These are phyloP conservation scores for Brachionichthys hirsutus DNA, from an alignment of 2,113 vertebrate genomes.

Conservation along the genomic window DNA sequence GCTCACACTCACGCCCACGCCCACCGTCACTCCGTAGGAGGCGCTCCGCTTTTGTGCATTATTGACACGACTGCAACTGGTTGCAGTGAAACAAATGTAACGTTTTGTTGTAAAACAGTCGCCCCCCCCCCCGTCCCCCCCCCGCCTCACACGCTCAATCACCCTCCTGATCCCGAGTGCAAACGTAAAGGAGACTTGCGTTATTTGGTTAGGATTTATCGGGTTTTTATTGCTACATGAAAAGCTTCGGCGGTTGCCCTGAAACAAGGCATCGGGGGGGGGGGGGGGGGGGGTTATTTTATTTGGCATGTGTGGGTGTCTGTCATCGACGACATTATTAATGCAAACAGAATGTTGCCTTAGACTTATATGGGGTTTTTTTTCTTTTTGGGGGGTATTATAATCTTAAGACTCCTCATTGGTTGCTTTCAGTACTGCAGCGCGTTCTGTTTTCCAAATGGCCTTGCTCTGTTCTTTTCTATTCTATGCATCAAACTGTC, in stretches of 20 bases:
- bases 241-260: slow-evolving; percentile 50
- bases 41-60: slow-evolving; percentile 47
- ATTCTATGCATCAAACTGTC: slow-evolving; percentile 78
- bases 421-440: slow-evolving; percentile 61
- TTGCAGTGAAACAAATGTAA: slow-evolving; percentile 57
- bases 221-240: slow-evolving; percentile 37
- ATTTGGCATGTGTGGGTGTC: slow-evolving; percentile 34
- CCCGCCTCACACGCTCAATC: slow-evolving; percentile 5
- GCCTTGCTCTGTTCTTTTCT: slow-evolving; percentile 76
- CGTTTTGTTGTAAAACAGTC: slow-evolving; percentile 39
- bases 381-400: slow-evolving; percentile 20
- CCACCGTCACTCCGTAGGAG: slow-evolving; percentile 33
- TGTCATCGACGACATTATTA: slow-evolving; percentile 58
- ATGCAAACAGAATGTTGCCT: slow-evolving; percentile 77
- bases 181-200: slow-evolving; percentile 36
- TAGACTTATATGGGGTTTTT: slow-evolving; percentile 71
- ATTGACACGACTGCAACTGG: slow-evolving; percentile 70
- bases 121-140: slow-evolving; percentile 6
- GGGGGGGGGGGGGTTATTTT: no score
- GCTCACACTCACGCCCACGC: no score
- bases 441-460: slow-evolving; percentile 68
- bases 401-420: slow-evolving; percentile 64
- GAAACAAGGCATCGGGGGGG: slow-evolving; percentile 25
- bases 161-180: slow-evolving; percentile 32
- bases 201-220: slow-evolving; percentile 40